phyloP scores from a whole-genome alignment of 2,113 vertebrate species.

The Diglossa brunneiventris region DNA sequence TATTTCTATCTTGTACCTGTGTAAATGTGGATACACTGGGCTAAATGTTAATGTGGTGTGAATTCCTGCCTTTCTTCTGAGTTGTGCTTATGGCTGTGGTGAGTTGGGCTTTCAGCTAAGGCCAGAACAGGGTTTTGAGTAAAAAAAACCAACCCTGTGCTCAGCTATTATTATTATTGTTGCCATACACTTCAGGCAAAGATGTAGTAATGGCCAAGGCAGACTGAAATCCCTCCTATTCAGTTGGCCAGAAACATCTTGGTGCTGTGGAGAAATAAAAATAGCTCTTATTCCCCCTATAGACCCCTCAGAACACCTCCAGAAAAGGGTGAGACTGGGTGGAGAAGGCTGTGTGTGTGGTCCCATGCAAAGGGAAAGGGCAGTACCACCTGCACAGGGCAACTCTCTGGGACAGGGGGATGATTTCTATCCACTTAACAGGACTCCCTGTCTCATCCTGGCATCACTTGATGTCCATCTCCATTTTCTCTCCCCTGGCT shows the following conservation, averaged over 20 bases:
- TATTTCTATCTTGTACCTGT: neutral
- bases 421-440: neutral
- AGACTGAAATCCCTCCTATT: neutral
- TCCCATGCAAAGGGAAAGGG: neutral
- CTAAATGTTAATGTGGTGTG: neutral
- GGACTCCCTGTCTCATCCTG: neutral
- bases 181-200: neutral
- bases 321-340: neutral
- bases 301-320: too few species aligned
- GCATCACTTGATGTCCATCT: neutral
- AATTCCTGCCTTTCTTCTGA: neutral
- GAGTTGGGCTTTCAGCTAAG: neutral
- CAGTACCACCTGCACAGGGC: neutral
- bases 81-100: neutral
- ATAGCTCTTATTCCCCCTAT: neutral
- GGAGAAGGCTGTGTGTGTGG: neutral
- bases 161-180: neutral
- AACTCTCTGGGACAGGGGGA: fast-evolving
- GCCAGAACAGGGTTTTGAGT: neutral
- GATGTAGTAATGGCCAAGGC: neutral
- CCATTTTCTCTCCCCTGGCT: neutral
- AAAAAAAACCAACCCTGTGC: neutral
- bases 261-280: neutral
- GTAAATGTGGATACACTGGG: neutral
- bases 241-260: neutral